Evolutionary conservation across 2,888 invertebrate species (phyloP).

Genomic region (Syrista parreyssii): DNA sequence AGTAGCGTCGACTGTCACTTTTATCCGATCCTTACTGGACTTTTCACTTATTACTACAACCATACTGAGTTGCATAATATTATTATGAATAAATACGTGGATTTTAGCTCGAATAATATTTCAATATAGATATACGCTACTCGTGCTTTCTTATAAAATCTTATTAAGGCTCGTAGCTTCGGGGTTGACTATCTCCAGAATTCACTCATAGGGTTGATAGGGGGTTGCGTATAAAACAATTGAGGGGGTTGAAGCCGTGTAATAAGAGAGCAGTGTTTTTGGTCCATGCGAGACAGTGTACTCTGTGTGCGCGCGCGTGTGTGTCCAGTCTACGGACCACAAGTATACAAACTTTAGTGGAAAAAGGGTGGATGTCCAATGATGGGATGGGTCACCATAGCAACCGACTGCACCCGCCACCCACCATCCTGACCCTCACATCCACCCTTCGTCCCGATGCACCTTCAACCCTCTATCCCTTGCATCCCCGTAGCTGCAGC

Average conservation of each 20-base stretch:
- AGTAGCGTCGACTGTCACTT: neutral
- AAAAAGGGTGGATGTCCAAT: slow-evolving; percentile 56
- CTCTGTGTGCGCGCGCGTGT: no score
- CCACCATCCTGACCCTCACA: slow-evolving; percentile 42
- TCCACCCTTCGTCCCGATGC: neutral
- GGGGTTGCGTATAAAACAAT: slow-evolving; percentile 52
- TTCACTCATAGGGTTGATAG: slow-evolving; percentile 8
- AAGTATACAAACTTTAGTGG: slow-evolving; percentile 31
- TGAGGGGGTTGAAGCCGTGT: slow-evolving; percentile 55
- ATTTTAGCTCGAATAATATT: neutral
- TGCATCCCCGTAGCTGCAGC: slow-evolving; percentile 60
- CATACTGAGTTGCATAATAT: neutral
- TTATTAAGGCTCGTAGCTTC: neutral
- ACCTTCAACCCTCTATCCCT: slow-evolving; percentile 1
- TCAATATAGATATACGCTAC: neutral
- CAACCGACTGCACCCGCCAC: slow-evolving; percentile 62
- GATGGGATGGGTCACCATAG: slow-evolving; percentile 63
- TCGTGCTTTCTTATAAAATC: neutral
- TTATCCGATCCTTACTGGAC: neutral
- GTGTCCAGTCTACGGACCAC: slow-evolving; percentile 61
- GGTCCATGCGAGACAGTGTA: slow-evolving; percentile 55
- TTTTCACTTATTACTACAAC: neutral
- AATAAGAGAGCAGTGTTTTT: slow-evolving; percentile 63
- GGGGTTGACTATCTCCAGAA: neutral
- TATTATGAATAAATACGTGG: neutral